A percentile compares a stretch with the other conserved stretches of the same genome.
Conservation (phyloP, 1,140 invertebrate species). For the Gryon sp. region DNA sequence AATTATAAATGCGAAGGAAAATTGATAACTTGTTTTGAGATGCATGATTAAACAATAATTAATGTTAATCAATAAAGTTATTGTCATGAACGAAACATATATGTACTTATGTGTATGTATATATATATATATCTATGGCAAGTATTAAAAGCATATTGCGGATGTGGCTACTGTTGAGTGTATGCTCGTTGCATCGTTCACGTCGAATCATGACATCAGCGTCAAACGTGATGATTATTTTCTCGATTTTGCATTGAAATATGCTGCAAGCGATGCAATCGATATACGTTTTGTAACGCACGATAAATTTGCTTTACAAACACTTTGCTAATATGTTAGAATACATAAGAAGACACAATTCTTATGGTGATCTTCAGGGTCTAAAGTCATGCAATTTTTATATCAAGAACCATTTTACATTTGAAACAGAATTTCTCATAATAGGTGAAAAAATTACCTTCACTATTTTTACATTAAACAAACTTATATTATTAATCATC, state of each 20-base stretch:
- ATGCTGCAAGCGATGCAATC: constrained; percentile 34
- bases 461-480: too few relatives aligned
- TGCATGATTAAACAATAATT: too few relatives aligned
- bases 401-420: too few relatives aligned
- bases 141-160: constrained; percentile 42
- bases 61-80: constrained; percentile 49
- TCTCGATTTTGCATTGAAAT: constrained; percentile 48
- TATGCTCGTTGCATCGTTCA: constrained; percentile 44
- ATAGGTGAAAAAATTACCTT: too few relatives aligned
- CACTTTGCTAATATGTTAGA: constrained; percentile 33
- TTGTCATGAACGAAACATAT: constrained; percentile 28
- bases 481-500: too few relatives aligned
- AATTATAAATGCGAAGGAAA: too few relatives aligned
- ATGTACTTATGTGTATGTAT: too few relatives aligned
- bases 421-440: too few relatives aligned
- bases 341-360: neutral
- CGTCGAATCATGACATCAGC: constrained; percentile 52
- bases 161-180: constrained; percentile 25
- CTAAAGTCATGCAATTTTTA: too few relatives aligned
- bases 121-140: too few relatives aligned
- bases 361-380: neutral
- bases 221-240: constrained; percentile 54
- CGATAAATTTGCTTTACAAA: constrained; percentile 8
- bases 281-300: constrained; percentile 37
- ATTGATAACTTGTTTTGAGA: too few relatives aligned